Evolutionary conservation across 2,888 invertebrate species (phyloP).

Genomic region (Drosophila anceps): DNA sequence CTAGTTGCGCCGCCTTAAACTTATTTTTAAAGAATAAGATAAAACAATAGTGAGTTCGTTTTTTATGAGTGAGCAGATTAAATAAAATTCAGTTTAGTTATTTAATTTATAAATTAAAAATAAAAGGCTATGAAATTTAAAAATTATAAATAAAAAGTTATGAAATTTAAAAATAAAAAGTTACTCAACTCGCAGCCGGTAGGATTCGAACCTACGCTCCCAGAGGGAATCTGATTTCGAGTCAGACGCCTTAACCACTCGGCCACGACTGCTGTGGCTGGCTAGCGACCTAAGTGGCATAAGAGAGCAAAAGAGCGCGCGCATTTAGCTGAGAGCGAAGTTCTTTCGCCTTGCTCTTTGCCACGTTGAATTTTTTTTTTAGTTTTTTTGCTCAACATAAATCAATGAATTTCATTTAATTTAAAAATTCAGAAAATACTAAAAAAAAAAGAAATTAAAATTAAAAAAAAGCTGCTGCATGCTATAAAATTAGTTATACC

Average conservation of each 20-base stretch:
- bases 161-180: neutral
- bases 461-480: constrained; percentile 7
- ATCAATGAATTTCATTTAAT: neutral
- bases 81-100: neutral
- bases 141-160: neutral
- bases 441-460: neutral
- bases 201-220: constrained; percentile 86
- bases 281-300: constrained; percentile 28
- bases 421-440: neutral
- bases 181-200: constrained; percentile 83
- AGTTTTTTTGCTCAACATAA: neutral
- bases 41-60: constrained; percentile 20
- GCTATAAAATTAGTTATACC: constrained; percentile 2
- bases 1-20: constrained; percentile 28
- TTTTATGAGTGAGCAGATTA: rapidly evolving
- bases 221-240: constrained; percentile 86
- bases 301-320: constrained; percentile 10
- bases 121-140: neutral
- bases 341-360: constrained; percentile 15
- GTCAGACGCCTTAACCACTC: constrained; percentile 86
- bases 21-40: neutral
- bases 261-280: constrained; percentile 85
- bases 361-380: constrained; percentile 50
- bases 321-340: neutral
- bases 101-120: neutral